phyloP scores from a whole-genome alignment of 2,797 vertebrate genomes.

The Crossoptilon crossoptilon region DNA sequence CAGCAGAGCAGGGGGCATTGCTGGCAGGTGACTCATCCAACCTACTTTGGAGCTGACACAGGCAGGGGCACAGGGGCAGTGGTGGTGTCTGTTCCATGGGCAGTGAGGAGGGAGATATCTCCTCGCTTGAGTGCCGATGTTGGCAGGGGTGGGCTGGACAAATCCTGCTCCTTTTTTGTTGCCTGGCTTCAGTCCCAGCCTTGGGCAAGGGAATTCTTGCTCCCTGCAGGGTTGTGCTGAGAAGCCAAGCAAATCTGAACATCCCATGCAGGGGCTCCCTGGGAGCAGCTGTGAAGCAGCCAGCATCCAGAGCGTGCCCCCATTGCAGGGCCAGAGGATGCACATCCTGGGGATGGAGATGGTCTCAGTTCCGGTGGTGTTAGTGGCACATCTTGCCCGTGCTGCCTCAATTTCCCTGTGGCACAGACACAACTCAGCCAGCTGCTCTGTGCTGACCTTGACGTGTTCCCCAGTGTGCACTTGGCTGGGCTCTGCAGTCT shows the following conservation, averaged over 20 bases:
- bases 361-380: not conserved
- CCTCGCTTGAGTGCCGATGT: fast-evolving
- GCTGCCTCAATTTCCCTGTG: not conserved
- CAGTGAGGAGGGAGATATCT: fast-evolving
- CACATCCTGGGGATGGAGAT: fast-evolving
- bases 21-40: not conserved
- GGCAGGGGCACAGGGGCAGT: not conserved
- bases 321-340: fast-evolving
- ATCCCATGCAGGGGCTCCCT: not conserved
- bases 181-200: not conserved
- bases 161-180: not conserved
- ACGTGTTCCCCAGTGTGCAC: not conserved
- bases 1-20: not conserved
- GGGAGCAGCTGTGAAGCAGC: fast-evolving
- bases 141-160: fast-evolving
- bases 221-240: fast-evolving
- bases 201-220: not conserved
- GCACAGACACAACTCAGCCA: not conserved
- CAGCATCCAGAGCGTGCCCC: fast-evolving
- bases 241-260: not conserved
- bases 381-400: not conserved
- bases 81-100: not conserved
- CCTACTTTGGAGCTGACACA: not conserved
- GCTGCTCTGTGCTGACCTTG: constrained; percentile 25
- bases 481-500: not conserved